These are phyloP conservation scores for Galagoides demidoff DNA, from an alignment of 2,797 vertebrate species.

Conservation along the genomic window DNA sequence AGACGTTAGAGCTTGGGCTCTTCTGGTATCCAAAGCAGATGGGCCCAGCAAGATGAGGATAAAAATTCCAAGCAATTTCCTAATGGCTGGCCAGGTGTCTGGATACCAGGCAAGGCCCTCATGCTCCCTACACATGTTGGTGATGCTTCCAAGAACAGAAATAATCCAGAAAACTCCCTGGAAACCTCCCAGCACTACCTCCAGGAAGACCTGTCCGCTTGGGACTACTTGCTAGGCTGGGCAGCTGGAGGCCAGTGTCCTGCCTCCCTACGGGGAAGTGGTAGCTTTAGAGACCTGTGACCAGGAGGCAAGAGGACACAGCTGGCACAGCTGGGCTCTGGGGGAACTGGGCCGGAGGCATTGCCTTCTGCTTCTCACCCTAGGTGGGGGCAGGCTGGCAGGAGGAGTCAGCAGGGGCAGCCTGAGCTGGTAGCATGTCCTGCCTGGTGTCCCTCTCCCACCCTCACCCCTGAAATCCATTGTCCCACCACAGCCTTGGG, in stretches of 20 bases:
- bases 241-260: neutral
- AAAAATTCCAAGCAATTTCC: conserved; percentile 50
- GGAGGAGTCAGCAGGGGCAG: too few relatives aligned
- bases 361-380: neutral
- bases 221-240: neutral
- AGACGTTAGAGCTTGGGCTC: conserved; percentile 30
- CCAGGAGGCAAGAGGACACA: fast-evolving
- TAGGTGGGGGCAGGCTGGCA: neutral
- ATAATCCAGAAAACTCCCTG: conserved; percentile 47
- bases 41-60: neutral
- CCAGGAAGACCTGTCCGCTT: neutral
- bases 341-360: fast-evolving
- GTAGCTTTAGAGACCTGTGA: fast-evolving
- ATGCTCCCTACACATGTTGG: conserved; percentile 22
- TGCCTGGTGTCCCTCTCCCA: neutral
- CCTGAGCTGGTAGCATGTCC: neutral
- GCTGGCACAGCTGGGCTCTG: fast-evolving
- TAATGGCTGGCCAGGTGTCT: neutral
- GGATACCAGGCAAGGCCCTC: neutral
- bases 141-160: conserved; percentile 42
- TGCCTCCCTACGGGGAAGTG: neutral
- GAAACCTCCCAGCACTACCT: neutral
- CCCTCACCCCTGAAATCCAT: neutral
- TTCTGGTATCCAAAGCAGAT: conserved; percentile 57
- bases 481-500: neutral